Base-by-base conservation (phyloP, 2,888 invertebrate species). In the Clanis bilineata region DNA sequence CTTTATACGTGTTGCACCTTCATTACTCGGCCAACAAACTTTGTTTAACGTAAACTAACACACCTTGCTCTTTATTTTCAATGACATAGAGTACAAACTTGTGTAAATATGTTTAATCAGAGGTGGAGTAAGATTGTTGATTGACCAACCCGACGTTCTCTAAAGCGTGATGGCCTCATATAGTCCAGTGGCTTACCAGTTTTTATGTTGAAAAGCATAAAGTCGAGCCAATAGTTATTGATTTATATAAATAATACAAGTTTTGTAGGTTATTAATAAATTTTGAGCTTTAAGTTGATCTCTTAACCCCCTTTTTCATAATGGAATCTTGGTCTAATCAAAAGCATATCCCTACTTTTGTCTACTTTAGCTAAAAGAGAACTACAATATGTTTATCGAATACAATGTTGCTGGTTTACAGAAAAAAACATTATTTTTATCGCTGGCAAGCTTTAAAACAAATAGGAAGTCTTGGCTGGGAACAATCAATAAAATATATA, bases 71-170 rank as follows among this genome's bases (percentile, higher is more conserved):
- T 21, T 51, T 58, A 51, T 58, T 58, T 0, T 23, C 3, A 25
- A 7, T 0, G 1, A 0, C 3, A 28, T 58, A 51, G 5, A 36
- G 58, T 39, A 15, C n/a, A 58, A 25, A 47, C 12, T 58, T 0
- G 25, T 7, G 0, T 3, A 6, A 25, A 10, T 5, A 7, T 18
- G 39, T 25, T 39, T 58, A 41, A 15, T 12, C 0, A 28, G 12
- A 12, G 15, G 25, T 7, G 28, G 9, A 41, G 6, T 58, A 58
- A 58, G 9, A 38, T 76, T 70, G 77, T 70, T 60, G 65, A 71
- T 66, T 60, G 68, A 70, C 70, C 71, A 67, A 75, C 73, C 68
- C 72, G 76, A 77, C 69, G 73, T 61, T 61, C 83, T 73, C 80
- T 44, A 45, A 72, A 72, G 77, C 62, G 64, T 69, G 60, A 58